Conservation (phyloP, 2,113 vertebrate species). For the Neolamprologus variostigma region DNA sequence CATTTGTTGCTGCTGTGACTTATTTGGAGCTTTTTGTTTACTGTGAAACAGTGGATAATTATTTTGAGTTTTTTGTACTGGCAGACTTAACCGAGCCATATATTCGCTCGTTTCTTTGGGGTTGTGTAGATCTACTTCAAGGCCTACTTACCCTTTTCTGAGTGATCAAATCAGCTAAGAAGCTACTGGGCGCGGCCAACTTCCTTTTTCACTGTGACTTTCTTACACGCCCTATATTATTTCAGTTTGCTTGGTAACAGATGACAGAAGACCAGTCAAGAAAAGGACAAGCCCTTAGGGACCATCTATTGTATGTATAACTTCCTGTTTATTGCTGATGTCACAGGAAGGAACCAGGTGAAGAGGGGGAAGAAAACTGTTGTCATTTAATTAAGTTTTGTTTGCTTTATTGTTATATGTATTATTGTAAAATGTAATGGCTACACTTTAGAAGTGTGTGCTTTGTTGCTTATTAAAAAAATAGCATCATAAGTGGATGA, state of each 20-base stretch:
- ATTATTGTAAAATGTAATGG: neutral
- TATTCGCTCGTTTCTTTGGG: fast-evolving
- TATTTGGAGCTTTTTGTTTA: neutral
- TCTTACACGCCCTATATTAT: neutral
- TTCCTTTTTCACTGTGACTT: neutral
- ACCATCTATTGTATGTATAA: neutral
- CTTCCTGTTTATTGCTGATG: neutral
- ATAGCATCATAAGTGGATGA: neutral
- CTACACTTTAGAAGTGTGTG: neutral
- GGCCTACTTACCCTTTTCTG: fast-evolving
- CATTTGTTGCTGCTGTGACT: neutral
- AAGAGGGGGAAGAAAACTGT: neutral
- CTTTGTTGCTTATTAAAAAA: neutral
- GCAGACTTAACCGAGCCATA: neutral
- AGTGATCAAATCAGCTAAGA: neutral
- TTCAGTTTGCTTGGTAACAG: too few relatives aligned
- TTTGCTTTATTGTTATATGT: neutral
- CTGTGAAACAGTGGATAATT: neutral
- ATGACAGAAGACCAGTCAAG: too few relatives aligned
- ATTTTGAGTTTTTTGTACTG: neutral
- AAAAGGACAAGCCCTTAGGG: too few relatives aligned
- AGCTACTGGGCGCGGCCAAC: fast-evolving
- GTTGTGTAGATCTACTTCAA: neutral
- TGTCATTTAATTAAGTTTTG: neutral
- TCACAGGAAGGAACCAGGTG: neutral